Conservation (phyloP, 2,888 invertebrate genomes). For the Malacosoma neustria region DNA sequence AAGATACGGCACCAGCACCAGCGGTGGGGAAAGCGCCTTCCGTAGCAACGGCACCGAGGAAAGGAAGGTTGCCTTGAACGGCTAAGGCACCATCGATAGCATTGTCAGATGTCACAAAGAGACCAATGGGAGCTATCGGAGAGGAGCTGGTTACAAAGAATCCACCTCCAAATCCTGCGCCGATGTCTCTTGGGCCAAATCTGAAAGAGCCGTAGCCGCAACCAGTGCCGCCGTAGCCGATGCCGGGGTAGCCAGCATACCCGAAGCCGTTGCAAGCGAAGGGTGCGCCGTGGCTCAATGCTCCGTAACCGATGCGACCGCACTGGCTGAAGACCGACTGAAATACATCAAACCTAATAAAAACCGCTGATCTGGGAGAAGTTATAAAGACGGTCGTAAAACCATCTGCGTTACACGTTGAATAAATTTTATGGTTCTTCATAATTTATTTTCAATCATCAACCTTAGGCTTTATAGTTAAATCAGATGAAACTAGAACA, state of each 20-base stretch:
- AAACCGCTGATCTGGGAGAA: too few relatives aligned
- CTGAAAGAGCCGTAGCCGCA: conserved; percentile 13
- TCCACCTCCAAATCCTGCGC: conserved; percentile 18
- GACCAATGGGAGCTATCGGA: conserved; percentile 22
- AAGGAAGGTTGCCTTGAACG: conserved; percentile 25
- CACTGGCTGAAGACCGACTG: conserved; percentile 10
- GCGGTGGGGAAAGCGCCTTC: conserved; percentile 30
- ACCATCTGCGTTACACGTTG: too few relatives aligned
- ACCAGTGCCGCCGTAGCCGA: conserved; percentile 7
- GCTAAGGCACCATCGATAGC: conserved; percentile 23
- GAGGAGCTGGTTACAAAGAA: conserved; percentile 24
- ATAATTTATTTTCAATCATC: too few relatives aligned
- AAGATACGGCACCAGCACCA: conserved; percentile 24
- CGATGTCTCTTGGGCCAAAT: conserved; percentile 18
- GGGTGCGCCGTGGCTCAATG: conserved; percentile 3
- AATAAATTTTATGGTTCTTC: too few relatives aligned
- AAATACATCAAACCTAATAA: too few relatives aligned
- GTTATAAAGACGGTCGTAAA: too few relatives aligned
- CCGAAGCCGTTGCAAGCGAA: conserved; percentile 14
- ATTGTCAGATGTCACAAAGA: conserved; percentile 30
- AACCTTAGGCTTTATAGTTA: too few relatives aligned
- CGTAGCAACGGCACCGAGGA: conserved; percentile 23
- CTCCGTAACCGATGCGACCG: conserved; percentile 6
- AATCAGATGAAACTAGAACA: too few relatives aligned
- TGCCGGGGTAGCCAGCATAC: conserved; percentile 9